phyloP scores from a whole-genome alignment of 1,140 invertebrate species.

The Orchestia grillus region DNA sequence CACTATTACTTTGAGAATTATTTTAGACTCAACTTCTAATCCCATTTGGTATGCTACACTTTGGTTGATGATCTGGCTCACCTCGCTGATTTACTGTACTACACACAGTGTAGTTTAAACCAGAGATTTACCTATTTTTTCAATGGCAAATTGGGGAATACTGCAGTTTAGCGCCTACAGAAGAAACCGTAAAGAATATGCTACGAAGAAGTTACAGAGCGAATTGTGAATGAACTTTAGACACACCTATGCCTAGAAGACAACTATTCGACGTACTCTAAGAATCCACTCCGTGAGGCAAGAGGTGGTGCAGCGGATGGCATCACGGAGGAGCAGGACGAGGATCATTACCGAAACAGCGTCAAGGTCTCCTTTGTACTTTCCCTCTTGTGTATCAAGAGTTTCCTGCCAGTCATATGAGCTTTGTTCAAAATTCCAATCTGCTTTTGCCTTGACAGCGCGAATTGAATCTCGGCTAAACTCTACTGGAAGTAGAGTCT shows the following conservation, averaged over 20 bases:
- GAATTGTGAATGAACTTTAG: not conserved
- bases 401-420: not conserved
- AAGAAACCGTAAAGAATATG: not conserved
- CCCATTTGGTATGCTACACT: not conserved
- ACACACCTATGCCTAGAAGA: not conserved
- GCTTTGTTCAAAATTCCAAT: not conserved
- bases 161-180: not conserved
- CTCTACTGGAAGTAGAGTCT: not conserved
- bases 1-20: not conserved
- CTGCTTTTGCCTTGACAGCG: not conserved
- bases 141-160: not conserved
- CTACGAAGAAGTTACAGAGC: not conserved
- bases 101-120: not conserved
- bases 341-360: conserved; percentile 2
- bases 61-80: not conserved
- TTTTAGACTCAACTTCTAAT: not conserved
- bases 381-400: not conserved
- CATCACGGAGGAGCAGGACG: not conserved
- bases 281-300: not conserved
- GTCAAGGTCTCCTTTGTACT: conserved; percentile 47
- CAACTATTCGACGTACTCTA: not conserved
- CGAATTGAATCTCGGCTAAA: too few species aligned
- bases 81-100: not conserved
- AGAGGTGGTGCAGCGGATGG: not conserved
- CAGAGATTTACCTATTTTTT: not conserved